Evolutionary conservation across 2,888 invertebrate genomes (phyloP).

Genomic region (Cheilosia scutellata): DNA sequence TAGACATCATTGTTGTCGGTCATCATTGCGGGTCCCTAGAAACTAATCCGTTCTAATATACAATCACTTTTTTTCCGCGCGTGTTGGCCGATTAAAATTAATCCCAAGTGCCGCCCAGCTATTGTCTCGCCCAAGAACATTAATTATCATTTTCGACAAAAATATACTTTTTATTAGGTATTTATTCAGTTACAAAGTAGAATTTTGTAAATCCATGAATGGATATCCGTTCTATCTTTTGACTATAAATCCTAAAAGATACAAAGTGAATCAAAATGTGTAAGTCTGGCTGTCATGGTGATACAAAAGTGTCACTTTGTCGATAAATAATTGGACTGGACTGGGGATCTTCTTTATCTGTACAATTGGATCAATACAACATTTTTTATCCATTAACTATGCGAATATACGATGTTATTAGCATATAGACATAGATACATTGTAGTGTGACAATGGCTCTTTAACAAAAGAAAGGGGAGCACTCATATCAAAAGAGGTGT

Average conservation of each 20-base stretch:
- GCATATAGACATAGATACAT: no score
- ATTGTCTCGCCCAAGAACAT: neutral
- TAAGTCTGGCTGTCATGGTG: neutral
- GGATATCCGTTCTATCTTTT: no score
- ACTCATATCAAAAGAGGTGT: no score
- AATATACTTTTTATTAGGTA: neutral
- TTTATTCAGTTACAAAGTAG: no score
- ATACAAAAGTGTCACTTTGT: constrained; percentile 1
- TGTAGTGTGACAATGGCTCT: no score
- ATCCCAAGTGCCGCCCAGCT: constrained; percentile 2
- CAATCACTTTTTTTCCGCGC: neutral
- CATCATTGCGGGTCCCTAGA: neutral
- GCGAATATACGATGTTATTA: no score
- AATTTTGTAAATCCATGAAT: neutral
- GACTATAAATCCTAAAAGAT: constrained; percentile 3
- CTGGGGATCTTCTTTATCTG: neutral
- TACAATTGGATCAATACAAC: no score
- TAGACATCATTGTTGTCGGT: neutral
- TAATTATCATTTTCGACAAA: neutral
- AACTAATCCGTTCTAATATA: neutral
- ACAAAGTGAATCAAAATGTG: neutral
- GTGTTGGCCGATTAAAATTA: constrained; percentile 4
- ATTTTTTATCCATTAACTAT: no score
- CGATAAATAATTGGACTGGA: neutral
- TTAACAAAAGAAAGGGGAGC: no score